Conservation (phyloP, 2,888 invertebrate species). For the Drosophila formosana region DNA sequence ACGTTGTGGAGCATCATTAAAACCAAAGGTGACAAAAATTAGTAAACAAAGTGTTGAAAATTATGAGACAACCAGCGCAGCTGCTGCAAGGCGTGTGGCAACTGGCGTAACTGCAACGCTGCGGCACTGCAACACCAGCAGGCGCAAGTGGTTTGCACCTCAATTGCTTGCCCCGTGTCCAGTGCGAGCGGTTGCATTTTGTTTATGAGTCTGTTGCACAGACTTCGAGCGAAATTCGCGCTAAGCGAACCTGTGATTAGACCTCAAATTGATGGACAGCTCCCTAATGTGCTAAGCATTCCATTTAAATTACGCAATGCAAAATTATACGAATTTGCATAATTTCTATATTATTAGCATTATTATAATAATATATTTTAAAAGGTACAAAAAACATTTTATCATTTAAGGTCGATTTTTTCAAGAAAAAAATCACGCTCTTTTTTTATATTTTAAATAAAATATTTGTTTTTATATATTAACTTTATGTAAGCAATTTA, state of each 20-base stretch:
- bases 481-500: too few relatives aligned
- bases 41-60: slow-evolving; percentile 81
- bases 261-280: slow-evolving; percentile 17
- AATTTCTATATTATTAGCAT: background rate
- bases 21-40: slow-evolving; percentile 81
- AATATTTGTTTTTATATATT: too few relatives aligned
- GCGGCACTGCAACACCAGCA: background rate
- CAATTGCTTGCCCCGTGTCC: slow-evolving; percentile 18
- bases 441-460: too few relatives aligned
- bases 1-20: slow-evolving; percentile 77
- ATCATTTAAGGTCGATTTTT: too few relatives aligned
- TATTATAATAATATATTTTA: background rate
- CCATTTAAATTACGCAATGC: slow-evolving; percentile 14
- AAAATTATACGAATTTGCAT: background rate
- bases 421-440: too few relatives aligned
- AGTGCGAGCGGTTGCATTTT: slow-evolving; percentile 16
- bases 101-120: slow-evolving; percentile 2
- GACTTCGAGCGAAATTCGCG: slow-evolving; percentile 17
- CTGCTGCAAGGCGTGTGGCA: slow-evolving; percentile 52
- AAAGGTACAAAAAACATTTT: too few relatives aligned
- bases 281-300: slow-evolving; percentile 1
- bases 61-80: slow-evolving; percentile 65
- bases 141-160: slow-evolving; percentile 23
- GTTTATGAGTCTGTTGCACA: slow-evolving; percentile 45
- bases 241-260: slow-evolving; percentile 26